Evolutionary conservation across 2,113 vertebrate genomes (phyloP).

Genomic region (Opisthocomus hoazin): DNA sequence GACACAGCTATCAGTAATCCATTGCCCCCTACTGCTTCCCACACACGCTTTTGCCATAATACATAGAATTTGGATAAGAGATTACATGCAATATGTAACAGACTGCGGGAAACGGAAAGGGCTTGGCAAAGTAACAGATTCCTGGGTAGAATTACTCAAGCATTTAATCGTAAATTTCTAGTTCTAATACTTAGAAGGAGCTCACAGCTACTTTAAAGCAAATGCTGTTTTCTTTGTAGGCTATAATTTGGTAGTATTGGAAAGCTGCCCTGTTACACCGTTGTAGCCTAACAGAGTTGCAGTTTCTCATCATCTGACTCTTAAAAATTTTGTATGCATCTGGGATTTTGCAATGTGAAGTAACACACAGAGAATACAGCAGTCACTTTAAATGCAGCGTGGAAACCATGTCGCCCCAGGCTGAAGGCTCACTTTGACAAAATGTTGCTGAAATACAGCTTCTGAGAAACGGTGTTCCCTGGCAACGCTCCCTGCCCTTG

Average conservation of each 20-base stretch:
- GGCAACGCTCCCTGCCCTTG: not conserved
- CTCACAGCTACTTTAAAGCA: not conserved
- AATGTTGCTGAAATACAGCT: not conserved
- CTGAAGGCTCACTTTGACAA: not conserved
- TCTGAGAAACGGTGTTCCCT: not conserved
- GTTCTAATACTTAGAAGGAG: not conserved
- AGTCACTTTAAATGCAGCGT: not conserved
- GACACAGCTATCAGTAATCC: not conserved
- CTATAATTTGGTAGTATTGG: not conserved
- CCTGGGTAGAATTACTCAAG: not conserved
- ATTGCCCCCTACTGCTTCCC: not conserved
- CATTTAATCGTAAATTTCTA: not conserved
- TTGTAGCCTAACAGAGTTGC: not conserved
- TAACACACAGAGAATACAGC: not conserved
- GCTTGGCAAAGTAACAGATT: not conserved
- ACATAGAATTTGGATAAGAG: not conserved
- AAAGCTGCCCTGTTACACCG: not conserved
- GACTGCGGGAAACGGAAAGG: not conserved
- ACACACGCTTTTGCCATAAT: not conserved
- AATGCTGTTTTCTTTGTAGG: not conserved
- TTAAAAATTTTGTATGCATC: not conserved
- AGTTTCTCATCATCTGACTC: not conserved
- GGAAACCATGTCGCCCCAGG: fast-evolving
- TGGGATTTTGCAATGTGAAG: not conserved
- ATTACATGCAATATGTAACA: not conserved